Evolutionary conservation across 2,113 vertebrate genomes (phyloP).

Genomic region (Alligator sinensis): DNA sequence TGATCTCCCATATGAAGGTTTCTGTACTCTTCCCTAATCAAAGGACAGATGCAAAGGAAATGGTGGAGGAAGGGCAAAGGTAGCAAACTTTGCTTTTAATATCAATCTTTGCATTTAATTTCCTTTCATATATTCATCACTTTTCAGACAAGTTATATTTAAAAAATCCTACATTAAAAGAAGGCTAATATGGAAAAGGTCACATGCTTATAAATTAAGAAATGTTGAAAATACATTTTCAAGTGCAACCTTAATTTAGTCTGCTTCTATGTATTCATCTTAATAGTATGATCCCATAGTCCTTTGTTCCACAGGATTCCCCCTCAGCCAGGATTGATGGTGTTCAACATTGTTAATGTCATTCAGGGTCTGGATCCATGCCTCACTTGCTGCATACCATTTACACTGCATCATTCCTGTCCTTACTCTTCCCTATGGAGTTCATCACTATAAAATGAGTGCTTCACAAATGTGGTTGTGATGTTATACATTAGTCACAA

Average conservation of each 20-base stretch:
- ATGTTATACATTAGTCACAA: background rate
- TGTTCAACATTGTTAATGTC: background rate
- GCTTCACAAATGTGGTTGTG: slow-evolving; percentile 40
- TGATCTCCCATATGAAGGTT: background rate
- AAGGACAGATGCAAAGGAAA: background rate
- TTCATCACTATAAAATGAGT: slow-evolving; percentile 17
- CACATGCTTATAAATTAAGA: background rate
- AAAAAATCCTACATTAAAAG: background rate
- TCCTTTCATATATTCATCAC: background rate
- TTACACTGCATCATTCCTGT: background rate
- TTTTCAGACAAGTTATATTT: background rate
- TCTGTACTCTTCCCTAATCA: background rate
- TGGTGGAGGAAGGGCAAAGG: background rate
- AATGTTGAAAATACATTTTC: background rate
- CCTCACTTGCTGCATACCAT: background rate
- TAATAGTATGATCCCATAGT: background rate
- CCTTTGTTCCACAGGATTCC: background rate
- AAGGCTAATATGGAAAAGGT: background rate
- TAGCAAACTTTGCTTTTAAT: background rate
- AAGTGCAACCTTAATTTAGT: background rate
- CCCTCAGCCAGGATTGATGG: background rate
- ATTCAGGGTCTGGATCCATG: background rate
- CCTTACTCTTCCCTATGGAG: background rate
- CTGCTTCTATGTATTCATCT: background rate
- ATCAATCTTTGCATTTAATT: background rate